Evolutionary conservation across 2,888 invertebrate genomes (phyloP).

Genomic region (Eristalis pertinax): DNA sequence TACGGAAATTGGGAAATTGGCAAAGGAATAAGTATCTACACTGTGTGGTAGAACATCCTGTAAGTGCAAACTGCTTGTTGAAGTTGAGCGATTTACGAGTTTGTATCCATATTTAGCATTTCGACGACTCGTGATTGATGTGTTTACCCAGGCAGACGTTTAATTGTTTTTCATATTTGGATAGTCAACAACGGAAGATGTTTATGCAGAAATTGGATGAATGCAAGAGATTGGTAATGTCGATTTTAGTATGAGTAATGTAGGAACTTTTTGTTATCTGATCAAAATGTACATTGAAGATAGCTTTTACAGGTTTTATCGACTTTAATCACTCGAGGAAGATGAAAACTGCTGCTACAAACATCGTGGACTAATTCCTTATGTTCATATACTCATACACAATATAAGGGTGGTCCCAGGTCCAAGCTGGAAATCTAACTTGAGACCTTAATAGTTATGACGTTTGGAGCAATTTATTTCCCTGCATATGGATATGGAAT

Average conservation of each 20-base stretch:
- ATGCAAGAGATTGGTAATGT: neutral
- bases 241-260: neutral
- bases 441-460: too few relatives aligned
- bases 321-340: too few relatives aligned
- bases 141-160: constrained; percentile 16
- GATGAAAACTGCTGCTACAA: too few relatives aligned
- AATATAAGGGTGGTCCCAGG: too few relatives aligned
- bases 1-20: constrained; percentile 28
- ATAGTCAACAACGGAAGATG: neutral
- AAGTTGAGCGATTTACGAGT: constrained; percentile 47
- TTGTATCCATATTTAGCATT: constrained; percentile 13
- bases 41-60: neutral
- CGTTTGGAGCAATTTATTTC: too few relatives aligned
- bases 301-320: neutral
- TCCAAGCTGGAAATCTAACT: too few relatives aligned
- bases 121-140: constrained; percentile 13
- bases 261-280: neutral
- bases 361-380: too few relatives aligned
- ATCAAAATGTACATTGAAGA: neutral
- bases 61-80: constrained; percentile 20
- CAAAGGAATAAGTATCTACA: neutral
- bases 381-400: too few relatives aligned
- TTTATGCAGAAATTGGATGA: neutral
- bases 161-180: constrained; percentile 20
- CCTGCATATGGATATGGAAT: too few relatives aligned